Percentiles rank a stretch among this genome's conserved stretches.
phyloP scores from a whole-genome alignment of 2,888 invertebrate species.

The Bellardia bayeri region DNA sequence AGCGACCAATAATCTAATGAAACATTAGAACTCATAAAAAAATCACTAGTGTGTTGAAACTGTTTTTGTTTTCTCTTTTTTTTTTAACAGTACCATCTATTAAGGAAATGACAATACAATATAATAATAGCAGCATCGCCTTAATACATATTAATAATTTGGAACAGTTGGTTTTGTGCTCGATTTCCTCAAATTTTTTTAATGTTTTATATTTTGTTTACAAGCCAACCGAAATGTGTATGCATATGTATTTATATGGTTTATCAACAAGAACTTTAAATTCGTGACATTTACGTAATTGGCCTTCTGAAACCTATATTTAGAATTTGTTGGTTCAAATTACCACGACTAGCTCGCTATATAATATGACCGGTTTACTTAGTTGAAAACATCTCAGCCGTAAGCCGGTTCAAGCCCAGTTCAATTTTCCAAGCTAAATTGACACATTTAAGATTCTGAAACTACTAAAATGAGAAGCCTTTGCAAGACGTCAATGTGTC shows the following conservation, averaged over 20 bases:
- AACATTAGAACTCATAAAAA: neutral
- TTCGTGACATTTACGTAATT: too few relatives aligned
- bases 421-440: too few relatives aligned
- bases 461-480: too few relatives aligned
- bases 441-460: too few relatives aligned
- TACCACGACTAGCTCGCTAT: too few relatives aligned
- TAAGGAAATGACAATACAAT: neutral
- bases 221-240: neutral
- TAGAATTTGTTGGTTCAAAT: too few relatives aligned
- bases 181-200: neutral
- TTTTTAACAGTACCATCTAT: neutral
- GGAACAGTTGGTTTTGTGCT: neutral
- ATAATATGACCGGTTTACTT: too few relatives aligned
- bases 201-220: neutral
- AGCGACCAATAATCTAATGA: neutral
- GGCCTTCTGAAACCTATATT: too few relatives aligned
- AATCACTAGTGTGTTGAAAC: neutral
- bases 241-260: neutral
- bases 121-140: neutral
- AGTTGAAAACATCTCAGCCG: too few relatives aligned
- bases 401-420: too few relatives aligned
- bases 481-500: too few relatives aligned
- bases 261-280: too few relatives aligned
- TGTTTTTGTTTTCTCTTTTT: neutral
- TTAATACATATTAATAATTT: constrained; percentile 1